Evolutionary conservation across 2,113 vertebrate genomes (phyloP), one percentile per base, ranked within the genome.

Genomic region (Pogona vitticeps): DNA sequence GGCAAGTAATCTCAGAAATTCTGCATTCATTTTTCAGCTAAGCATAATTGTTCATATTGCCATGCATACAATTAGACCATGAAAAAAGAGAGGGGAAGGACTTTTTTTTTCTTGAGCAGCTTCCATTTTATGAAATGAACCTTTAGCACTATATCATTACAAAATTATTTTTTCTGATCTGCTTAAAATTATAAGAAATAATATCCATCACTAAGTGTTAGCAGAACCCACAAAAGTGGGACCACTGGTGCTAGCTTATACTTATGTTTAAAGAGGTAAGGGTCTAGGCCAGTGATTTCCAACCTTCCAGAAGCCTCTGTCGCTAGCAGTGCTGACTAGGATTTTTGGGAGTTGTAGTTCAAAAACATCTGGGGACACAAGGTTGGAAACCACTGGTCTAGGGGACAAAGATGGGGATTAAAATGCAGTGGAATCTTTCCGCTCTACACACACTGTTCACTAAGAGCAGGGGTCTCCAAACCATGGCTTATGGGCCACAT

Each of bases 11-110:
- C 83, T 61, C 79, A 83, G 21, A 82, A 81, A 38, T 52, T 8
- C 75, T 79, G 5, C 72, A 8, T 2, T 2, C 68, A n/a, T 67
- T 90, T 88, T 83, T 91, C 58, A 86, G 36, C 31, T 90, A 84
- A n/a, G 67, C 58, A 80, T 40, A 73, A 31, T 8, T 87, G 58
- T 73, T 90, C 77, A 42, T 90, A 76, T 26, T 73, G 6, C 40
- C 58, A 86, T 87, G 3, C 14, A 73, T 63, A 52, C 86, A n/a
- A 9, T 61, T 31, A 72, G 59, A 82, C 10, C 59, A 65, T 15
- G 0, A 18, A 59, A 40, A 75, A 6, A 1, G 6, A 18, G 6
- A 65, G 59, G 14, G 20, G 33, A 85, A 85, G 71, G 61, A 36
- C 40, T 23, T 65, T n/a, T 31, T 31, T 67, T 18, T 65, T 17